These are phyloP conservation scores for Scaptomyza hsui DNA, from an alignment of 1,140 invertebrate genomes.

Conservation along the genomic window DNA sequence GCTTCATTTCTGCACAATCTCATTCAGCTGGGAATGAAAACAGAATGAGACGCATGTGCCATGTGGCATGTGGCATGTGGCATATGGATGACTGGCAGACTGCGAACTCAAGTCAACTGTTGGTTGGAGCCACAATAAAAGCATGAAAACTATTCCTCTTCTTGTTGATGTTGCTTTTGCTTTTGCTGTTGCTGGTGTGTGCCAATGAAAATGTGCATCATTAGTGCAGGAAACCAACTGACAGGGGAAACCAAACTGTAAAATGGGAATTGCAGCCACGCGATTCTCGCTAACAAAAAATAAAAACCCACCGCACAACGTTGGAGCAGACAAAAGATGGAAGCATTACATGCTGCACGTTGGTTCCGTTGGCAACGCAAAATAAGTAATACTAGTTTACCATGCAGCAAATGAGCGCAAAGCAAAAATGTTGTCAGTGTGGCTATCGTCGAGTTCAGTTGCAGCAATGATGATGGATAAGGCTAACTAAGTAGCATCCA, in stretches of 20 bases:
- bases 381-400: slow-evolving; percentile 56
- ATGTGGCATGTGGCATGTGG: slow-evolving; percentile 45
- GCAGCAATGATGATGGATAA: slow-evolving; percentile 59
- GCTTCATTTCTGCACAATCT: neutral
- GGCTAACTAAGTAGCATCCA: neutral
- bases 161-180: slow-evolving; percentile 9
- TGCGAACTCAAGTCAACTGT: slow-evolving; percentile 62
- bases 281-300: neutral
- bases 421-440: slow-evolving; percentile 62
- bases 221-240: slow-evolving; percentile 60
- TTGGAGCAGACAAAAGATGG: neutral
- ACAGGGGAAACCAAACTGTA: slow-evolving; percentile 27
- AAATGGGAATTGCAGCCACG: slow-evolving; percentile 29
- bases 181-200: slow-evolving; percentile 11
- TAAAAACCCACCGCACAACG: neutral
- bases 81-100: slow-evolving; percentile 38
- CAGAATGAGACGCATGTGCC: neutral
- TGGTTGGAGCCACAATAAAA: slow-evolving; percentile 37
- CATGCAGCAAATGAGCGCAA: slow-evolving; percentile 73
- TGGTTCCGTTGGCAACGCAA: slow-evolving; percentile 27
- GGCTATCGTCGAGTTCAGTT: slow-evolving; percentile 39
- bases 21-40: too few species aligned
- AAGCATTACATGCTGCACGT: slow-evolving; percentile 7
- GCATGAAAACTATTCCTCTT: slow-evolving; percentile 40
- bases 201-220: slow-evolving; percentile 70